phyloP scores from a whole-genome alignment of 1,140 invertebrate genomes.

The Micrasema minimum region DNA sequence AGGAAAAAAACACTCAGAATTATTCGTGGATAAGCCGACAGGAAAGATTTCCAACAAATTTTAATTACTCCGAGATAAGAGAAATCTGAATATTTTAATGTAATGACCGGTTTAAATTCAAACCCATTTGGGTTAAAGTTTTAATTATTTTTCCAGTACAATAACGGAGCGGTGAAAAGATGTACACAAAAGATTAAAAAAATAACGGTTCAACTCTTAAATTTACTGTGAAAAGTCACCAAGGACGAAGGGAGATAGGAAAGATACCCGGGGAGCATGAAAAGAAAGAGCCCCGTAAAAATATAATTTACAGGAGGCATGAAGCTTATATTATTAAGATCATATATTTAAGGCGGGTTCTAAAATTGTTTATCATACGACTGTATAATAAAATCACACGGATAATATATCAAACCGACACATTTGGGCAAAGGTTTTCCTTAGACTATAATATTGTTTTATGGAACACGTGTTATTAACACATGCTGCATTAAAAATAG shows the following conservation, averaged over 20 bases:
- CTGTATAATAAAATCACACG: conserved; percentile 30
- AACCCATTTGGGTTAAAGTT: conserved; percentile 30
- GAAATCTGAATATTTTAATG: conserved; percentile 11
- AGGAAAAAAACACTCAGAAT: background rate
- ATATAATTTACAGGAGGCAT: conserved; percentile 29
- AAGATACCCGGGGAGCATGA: conserved; percentile 1
- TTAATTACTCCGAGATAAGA: conserved; percentile 27
- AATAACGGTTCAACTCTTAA: conserved; percentile 21
- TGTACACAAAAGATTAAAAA: conserved; percentile 25
- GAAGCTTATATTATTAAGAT: conserved; percentile 21
- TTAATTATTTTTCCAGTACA: conserved; percentile 29
- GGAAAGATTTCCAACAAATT: conserved; percentile 21
- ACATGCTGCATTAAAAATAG: too few species aligned
- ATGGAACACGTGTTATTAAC: too few species aligned
- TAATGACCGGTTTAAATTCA: conserved; percentile 20
- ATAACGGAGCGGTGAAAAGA: conserved; percentile 25
- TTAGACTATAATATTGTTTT: too few species aligned
- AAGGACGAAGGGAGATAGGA: background rate
- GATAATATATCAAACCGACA: conserved; percentile 25
- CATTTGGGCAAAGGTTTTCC: conserved; percentile 1
- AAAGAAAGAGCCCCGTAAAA: conserved; percentile 10
- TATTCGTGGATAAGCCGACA: background rate
- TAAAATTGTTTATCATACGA: conserved; percentile 25
- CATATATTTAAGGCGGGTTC: conserved; percentile 20
- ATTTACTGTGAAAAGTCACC: conserved; percentile 26